Conservation (phyloP, 2,113 vertebrate genomes). For the Xiphophorus maculatus region DNA sequence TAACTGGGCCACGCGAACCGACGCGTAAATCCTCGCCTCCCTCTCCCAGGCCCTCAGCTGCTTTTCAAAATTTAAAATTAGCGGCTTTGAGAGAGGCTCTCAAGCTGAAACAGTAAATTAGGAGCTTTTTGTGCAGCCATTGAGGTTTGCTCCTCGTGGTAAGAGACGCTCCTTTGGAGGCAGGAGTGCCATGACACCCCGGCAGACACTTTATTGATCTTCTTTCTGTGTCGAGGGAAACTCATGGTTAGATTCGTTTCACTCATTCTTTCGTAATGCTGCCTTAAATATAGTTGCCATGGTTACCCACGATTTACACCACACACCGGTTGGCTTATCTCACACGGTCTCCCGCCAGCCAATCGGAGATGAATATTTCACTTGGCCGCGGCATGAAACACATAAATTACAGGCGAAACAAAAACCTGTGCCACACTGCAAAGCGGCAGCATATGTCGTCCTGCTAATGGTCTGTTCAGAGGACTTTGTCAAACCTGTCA, state of each 20-base stretch:
- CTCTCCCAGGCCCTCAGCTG: neutral
- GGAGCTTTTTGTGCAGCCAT: neutral
- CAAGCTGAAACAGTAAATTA: neutral
- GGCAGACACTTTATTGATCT: slow-evolving; percentile 3
- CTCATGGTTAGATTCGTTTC: slow-evolving; percentile 4
- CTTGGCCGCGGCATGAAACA: neutral
- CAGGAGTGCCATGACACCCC: neutral
- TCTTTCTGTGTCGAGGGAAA: slow-evolving; percentile 1
- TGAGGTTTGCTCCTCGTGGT: neutral
- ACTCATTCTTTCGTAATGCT: slow-evolving; percentile 7
- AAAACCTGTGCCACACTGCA: slow-evolving; percentile 3
- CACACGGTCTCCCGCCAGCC: neutral
- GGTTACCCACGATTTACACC: slow-evolving; percentile 20
- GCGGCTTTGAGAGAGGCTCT: slow-evolving; percentile 2
- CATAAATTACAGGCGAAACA: neutral
- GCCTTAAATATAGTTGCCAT: slow-evolving; percentile 21
- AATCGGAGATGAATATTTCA: neutral
- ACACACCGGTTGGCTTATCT: slow-evolving; percentile 2
- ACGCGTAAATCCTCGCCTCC: neutral
- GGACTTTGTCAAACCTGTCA: neutral
- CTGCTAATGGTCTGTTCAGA: slow-evolving; percentile 23
- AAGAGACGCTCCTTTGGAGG: neutral
- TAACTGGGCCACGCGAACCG: neutral
- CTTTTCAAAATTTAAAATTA: neutral
- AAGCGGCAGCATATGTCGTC: slow-evolving; percentile 29